Evolutionary conservation across 2,113 vertebrate species (phyloP).

Genomic region (Trogon melanurus): DNA sequence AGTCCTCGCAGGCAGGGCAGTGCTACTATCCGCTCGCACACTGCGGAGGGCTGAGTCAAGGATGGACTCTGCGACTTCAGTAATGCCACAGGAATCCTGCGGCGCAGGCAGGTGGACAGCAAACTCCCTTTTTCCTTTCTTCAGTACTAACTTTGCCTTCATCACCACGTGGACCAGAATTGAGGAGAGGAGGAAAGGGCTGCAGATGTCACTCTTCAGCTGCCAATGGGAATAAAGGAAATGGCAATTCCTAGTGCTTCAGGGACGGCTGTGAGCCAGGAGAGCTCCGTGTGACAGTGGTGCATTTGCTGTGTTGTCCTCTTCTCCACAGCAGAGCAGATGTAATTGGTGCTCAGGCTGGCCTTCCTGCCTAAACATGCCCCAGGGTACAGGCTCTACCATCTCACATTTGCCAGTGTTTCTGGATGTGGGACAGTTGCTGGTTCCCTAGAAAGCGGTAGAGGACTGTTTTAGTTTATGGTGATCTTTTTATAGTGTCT

Average conservation of each 20-base stretch:
- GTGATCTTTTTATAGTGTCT: background rate
- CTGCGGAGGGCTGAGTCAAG: background rate
- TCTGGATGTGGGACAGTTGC: background rate
- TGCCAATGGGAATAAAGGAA: background rate
- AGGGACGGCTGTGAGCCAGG: accelerated
- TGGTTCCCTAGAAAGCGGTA: background rate
- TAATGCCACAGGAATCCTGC: background rate
- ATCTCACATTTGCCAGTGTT: background rate
- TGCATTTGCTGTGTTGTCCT: background rate
- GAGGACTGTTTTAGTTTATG: background rate
- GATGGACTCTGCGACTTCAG: background rate
- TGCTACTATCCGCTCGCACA: background rate
- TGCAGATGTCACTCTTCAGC: background rate
- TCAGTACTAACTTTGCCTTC: background rate
- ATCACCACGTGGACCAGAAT: background rate
- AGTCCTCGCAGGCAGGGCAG: background rate
- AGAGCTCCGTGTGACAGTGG: accelerated
- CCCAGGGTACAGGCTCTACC: background rate
- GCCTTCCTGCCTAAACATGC: background rate
- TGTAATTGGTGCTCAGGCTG: background rate
- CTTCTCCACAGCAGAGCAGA: background rate
- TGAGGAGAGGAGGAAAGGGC: background rate
- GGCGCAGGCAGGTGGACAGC: accelerated
- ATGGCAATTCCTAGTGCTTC: background rate
- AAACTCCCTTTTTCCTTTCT: background rate